Conservation (phyloP, 2,888 invertebrate species). For the Scaptomyza tumidula region DNA sequence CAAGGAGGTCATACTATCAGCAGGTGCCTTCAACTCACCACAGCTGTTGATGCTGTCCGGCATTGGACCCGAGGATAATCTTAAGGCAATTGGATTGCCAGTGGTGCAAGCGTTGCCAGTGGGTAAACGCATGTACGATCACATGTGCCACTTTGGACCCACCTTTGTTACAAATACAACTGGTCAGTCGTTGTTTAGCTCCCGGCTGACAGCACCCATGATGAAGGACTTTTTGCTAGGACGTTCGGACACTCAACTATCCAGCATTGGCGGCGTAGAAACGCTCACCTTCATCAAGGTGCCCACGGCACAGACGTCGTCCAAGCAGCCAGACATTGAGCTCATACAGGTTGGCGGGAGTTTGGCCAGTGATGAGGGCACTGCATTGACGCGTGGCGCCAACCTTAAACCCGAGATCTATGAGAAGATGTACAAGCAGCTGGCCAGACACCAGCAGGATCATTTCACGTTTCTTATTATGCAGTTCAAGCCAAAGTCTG, state of each 20-base stretch:
- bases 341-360: conserved; percentile 88
- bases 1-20: conserved; percentile 93
- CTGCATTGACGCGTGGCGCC: conserved; percentile 86
- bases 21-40: conserved; percentile 94
- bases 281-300: conserved; percentile 88
- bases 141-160: conserved; percentile 84
- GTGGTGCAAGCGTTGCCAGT: conserved; percentile 88
- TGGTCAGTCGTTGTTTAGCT: conserved; percentile 63
- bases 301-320: conserved; percentile 85
- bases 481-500: conserved; percentile 90
- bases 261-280: conserved; percentile 87
- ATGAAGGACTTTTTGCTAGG: conserved; percentile 68
- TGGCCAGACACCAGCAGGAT: conserved; percentile 85
- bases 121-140: conserved; percentile 88
- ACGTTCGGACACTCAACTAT: conserved; percentile 85
- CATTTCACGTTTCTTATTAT: conserved; percentile 88
- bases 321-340: conserved; percentile 88
- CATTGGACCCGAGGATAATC: conserved; percentile 86
- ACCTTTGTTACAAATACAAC: conserved; percentile 83
- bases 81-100: conserved; percentile 86
- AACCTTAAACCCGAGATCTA: conserved; percentile 86
- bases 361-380: conserved; percentile 87
- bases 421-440: conserved; percentile 86
- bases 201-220: conserved; percentile 40
- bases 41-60: conserved; percentile 96